A percentile compares a stretch with the other conserved stretches of the same genome.
Conservation (phyloP, 2,888 invertebrate species). For the Pyrgus malvae region DNA sequence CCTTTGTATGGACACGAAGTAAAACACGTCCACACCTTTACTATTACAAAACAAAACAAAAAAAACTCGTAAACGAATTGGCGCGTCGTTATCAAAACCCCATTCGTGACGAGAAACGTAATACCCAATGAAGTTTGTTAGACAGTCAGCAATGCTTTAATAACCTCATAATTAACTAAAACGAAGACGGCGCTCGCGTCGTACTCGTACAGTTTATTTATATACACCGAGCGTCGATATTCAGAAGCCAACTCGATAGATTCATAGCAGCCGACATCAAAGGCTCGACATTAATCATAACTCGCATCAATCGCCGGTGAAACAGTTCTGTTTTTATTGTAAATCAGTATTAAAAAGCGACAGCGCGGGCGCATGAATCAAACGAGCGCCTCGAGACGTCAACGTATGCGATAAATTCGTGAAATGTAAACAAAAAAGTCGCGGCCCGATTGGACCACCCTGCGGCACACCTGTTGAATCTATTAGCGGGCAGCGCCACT, state of each 20-base stretch:
- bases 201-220: slow-evolving; percentile 73
- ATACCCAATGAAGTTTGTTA: slow-evolving; percentile 22
- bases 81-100: slow-evolving; percentile 19
- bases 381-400: slow-evolving; percentile 74
- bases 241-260: slow-evolving; percentile 78
- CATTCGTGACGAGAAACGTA: slow-evolving; percentile 6
- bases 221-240: slow-evolving; percentile 74
- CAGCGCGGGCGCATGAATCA: slow-evolving; percentile 77
- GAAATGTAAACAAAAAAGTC: slow-evolving; percentile 72
- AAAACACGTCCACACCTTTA: background rate
- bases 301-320: slow-evolving; percentile 79
- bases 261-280: slow-evolving; percentile 80
- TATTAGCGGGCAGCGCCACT: slow-evolving; percentile 57
- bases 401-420: slow-evolving; percentile 74
- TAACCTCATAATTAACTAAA: slow-evolving; percentile 77
- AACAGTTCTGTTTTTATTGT: slow-evolving; percentile 79
- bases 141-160: slow-evolving; percentile 59
- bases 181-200: slow-evolving; percentile 61
- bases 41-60: background rate
- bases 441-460: slow-evolving; percentile 69
- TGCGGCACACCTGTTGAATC: slow-evolving; percentile 76
- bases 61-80: slow-evolving; percentile 12
- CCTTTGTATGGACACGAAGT: background rate
- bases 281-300: slow-evolving; percentile 79
- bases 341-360: slow-evolving; percentile 81